Base-by-base conservation (phyloP, 2,888 invertebrate species). In the Plagodis pulveraria region DNA sequence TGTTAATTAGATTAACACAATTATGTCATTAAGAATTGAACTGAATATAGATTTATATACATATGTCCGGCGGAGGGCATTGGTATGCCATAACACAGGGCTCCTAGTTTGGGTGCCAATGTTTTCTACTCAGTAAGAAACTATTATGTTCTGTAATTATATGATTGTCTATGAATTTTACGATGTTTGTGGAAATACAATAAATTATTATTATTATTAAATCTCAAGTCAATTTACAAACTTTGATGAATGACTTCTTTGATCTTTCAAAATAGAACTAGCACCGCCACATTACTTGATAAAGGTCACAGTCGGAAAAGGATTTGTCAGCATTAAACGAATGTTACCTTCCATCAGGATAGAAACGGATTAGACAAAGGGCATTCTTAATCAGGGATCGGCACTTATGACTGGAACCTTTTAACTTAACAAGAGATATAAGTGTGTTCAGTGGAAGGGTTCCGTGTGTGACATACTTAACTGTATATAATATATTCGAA, bases 341-440 rank as follows among this genome's bases (percentile, higher is more conserved):
- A 52, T 38, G 32, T 45, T 2, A 9, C 36, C 11, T 8, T 11
- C 42, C 43, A 35, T 10, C 42, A 51, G 42, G 51, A 47, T 11
- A 11, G 6, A 40, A 51, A 8, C 33, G 34, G 48, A 48, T 52
- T 52, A 58, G 22, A 5, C n/a, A 9, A 52, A 52, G 38, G 52
- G 34, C 44, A 43, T 12, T 51, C 44, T 40, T 48, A 51, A 57
- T 52, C 52, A 22, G 44, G 52, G 44, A 43, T 43, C 43, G 48
- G 42, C 36, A 49, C 38, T 51, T 57, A 51, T 48, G 51, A 51
- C 10, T 11, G n/a, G 51, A 51, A 57, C 51, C 57, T 57, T 47
- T 57, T 12, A 51, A 47, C 47, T 12, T 47, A 47, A 48, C 42
- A 22, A 46, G 40, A 40, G 11, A 36, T 33, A 49, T 49, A 44